phyloP scores from a whole-genome alignment of 2,888 invertebrate genomes.

The Andrena chrysosceles region DNA sequence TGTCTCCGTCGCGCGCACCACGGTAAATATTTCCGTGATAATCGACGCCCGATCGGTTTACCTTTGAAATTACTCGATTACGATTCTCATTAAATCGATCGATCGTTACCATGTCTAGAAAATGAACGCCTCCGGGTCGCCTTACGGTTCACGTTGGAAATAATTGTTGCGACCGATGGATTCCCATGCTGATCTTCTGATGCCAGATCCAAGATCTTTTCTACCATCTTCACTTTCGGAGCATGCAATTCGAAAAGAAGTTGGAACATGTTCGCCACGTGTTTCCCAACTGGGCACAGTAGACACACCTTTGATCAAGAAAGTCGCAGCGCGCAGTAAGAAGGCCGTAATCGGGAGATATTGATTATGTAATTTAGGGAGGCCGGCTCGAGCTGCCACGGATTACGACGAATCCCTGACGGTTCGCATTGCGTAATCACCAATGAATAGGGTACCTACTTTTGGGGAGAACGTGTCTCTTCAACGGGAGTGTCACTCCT shows the following conservation, averaged over 20 bases:
- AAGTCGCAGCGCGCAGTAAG: background rate
- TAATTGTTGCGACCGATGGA: background rate
- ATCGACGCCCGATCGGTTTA: slow-evolving; percentile 10
- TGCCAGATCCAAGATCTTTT: background rate
- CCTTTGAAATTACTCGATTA: slow-evolving; percentile 22
- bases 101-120: background rate
- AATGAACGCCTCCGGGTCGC: slow-evolving; percentile 7
- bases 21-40: slow-evolving; percentile 19
- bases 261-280: too few species aligned
- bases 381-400: background rate
- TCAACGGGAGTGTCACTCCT: background rate
- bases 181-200: too few species aligned
- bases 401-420: slow-evolving; percentile 2
- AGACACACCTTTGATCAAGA: slow-evolving; percentile 1
- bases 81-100: slow-evolving; percentile 26
- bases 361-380: slow-evolving; percentile 37
- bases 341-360: slow-evolving; percentile 25
- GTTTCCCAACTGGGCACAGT: too few species aligned
- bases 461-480: background rate
- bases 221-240: background rate
- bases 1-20: background rate
- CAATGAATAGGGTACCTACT: slow-evolving; percentile 5
- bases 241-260: background rate
- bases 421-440: slow-evolving; percentile 14
- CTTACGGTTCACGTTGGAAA: background rate